phyloP scores from a whole-genome alignment of 2,797 vertebrate genomes.

The Pangasius mekongensis region DNA sequence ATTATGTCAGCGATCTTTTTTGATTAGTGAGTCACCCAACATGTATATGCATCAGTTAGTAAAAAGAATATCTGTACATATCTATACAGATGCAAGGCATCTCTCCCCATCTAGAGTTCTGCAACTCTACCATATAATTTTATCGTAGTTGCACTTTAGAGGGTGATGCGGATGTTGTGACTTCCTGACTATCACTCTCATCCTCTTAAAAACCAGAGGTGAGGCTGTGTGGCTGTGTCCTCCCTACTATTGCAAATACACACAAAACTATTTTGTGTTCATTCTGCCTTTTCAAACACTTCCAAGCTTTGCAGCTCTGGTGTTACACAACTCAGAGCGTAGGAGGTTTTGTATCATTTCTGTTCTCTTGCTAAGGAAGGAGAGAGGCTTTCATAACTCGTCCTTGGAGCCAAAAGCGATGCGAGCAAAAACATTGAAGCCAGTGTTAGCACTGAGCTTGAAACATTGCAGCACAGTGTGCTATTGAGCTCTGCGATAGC shows the following conservation, averaged over 20 bases:
- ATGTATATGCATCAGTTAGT: background rate
- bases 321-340: slow-evolving; percentile 77
- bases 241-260: slow-evolving; percentile 14
- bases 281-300: slow-evolving; percentile 61
- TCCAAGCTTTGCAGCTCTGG: slow-evolving; percentile 56
- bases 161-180: background rate
- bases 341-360: slow-evolving; percentile 72
- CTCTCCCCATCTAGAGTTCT: background rate
- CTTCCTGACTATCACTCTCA: background rate
- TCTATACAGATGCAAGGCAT: background rate
- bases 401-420: slow-evolving; percentile 64
- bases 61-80: background rate
- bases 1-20: background rate
- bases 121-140: background rate
- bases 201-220: background rate
- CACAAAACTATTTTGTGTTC: slow-evolving; percentile 34
- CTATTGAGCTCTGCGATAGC: slow-evolving; percentile 65
- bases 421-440: slow-evolving; percentile 45
- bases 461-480: slow-evolving; percentile 69
- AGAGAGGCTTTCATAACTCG: slow-evolving; percentile 78
- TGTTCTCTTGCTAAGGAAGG: slow-evolving; percentile 70
- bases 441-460: slow-evolving; percentile 71
- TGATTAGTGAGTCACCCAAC: background rate
- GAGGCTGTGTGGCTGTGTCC: background rate
- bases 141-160: background rate